Evolutionary conservation across 2,797 vertebrate species (phyloP), one percentile per base, ranked within the genome.

Genomic region (Intellagama lesueurii): DNA sequence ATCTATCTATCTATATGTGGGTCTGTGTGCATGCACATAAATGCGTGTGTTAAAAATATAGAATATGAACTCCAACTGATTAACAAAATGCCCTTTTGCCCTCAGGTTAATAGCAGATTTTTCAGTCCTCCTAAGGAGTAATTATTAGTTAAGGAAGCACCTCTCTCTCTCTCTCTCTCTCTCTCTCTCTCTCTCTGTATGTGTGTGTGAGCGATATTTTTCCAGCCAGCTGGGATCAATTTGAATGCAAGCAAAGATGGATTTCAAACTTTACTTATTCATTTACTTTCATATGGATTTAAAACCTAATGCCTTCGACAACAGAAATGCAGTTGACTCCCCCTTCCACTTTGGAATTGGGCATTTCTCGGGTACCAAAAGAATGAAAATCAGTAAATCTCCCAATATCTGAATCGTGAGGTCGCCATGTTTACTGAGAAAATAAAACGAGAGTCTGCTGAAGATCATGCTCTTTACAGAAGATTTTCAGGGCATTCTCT

Each of bases 51-150:
- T 72, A 88, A 75, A 87, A 75, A 88, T 95, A 95, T 91, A 91
- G 95, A 94, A 95, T 95, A 85, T 32, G 93, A 96, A 95, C 92
- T 60, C 94, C 88, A 92, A 94, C 96, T 97, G 97, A 97, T 97
- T 97, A 97, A 96, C 96, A 95, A 94, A 95, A 94, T 84, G 80
- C 92, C 93, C 97, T 97, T 22, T 95, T 97, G 96, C 95, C 97
- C 96, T 95, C 94, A 93, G 96, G 96, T 97, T 97, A 97, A 97
- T 97, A 96, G 96, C 96, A 94, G 96, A 97, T 96, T 96, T 97
- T 95, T 94, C 92, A 95, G 96, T 93, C 95, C 94, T 96, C 94
- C 92, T 94, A 94, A 1, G 81, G 93, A 97, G 94, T 97, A 97
- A 97, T 97, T 97, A 96, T 96, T 95, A 96, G 95, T 97, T 97